phyloP scores from a whole-genome alignment of 2,888 invertebrate genomes.

The Dryadula phaetusa region DNA sequence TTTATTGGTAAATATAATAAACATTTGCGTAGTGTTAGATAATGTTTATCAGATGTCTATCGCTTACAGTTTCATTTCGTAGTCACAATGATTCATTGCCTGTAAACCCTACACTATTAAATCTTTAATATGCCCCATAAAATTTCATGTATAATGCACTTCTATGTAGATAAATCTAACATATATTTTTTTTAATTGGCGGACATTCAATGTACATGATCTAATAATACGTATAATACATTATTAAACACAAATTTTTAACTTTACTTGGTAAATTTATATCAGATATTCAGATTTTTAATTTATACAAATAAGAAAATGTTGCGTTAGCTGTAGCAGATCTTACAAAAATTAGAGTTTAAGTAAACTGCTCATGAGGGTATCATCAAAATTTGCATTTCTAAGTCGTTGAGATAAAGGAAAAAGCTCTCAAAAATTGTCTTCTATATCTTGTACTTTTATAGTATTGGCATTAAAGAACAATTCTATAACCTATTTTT shows the following conservation, averaged over 20 bases:
- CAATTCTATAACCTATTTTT: background rate
- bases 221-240: too few species aligned
- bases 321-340: background rate
- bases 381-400: background rate
- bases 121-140: slow-evolving; percentile 3
- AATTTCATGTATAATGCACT: background rate
- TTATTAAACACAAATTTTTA: background rate
- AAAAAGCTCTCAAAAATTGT: background rate
- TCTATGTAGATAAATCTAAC: background rate
- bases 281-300: background rate
- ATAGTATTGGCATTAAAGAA: background rate
- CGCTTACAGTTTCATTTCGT: slow-evolving; percentile 10
- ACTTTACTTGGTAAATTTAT: too few species aligned
- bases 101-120: slow-evolving; percentile 15
- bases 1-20: slow-evolving; percentile 11
- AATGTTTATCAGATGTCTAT: slow-evolving; percentile 12
- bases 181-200: too few species aligned
- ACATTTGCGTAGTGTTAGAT: slow-evolving; percentile 14
- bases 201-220: too few species aligned
- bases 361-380: background rate
- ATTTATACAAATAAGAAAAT: background rate
- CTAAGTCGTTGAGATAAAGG: background rate
- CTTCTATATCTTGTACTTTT: slow-evolving; percentile 2
- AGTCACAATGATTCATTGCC: slow-evolving; percentile 14
- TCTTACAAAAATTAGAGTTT: background rate